These are phyloP conservation scores for Chironomus striatipennis DNA, from an alignment of 1,140 invertebrate genomes.

Conservation along the genomic window DNA sequence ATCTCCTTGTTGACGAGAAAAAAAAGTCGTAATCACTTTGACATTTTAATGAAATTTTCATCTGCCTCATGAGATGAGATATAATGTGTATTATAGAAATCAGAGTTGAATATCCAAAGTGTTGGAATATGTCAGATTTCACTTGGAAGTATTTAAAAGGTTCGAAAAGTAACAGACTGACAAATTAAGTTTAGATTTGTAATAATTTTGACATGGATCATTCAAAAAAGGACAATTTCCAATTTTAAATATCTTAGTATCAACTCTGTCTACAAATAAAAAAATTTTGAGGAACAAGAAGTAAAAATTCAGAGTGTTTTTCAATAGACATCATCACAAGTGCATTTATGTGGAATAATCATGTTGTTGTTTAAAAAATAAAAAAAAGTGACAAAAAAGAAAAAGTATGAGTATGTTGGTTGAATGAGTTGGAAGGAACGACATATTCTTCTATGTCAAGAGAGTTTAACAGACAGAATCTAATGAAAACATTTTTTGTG, in stretches of 20 bases:
- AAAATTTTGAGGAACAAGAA: background rate
- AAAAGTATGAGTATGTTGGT: background rate
- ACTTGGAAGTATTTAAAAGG: too few relatives aligned
- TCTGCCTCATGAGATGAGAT: background rate
- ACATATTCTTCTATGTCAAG: too few relatives aligned
- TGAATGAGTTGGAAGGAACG: too few relatives aligned
- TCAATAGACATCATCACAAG: slow-evolving; percentile 7
- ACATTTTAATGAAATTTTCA: slow-evolving; percentile 15
- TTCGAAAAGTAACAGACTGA: too few relatives aligned
- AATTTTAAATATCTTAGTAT: too few relatives aligned
- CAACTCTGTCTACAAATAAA: background rate
- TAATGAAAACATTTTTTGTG: too few relatives aligned
- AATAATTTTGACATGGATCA: too few relatives aligned
- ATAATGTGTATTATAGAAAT: background rate
- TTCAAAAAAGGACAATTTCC: too few relatives aligned
- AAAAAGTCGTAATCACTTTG: background rate
- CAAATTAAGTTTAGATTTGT: too few relatives aligned
- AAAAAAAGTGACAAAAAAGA: background rate
- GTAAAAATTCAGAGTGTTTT: background rate
- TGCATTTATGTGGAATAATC: slow-evolving; percentile 6
- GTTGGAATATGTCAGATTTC: too few relatives aligned
- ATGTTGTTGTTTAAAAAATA: background rate
- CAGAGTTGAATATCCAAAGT: too few relatives aligned
- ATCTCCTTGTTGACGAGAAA: background rate
- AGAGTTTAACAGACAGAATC: too few relatives aligned